Evolutionary conservation across 2,888 invertebrate genomes (phyloP), one percentile per base, ranked within the genome.

Genomic region (Drosophila multiciliata): DNA sequence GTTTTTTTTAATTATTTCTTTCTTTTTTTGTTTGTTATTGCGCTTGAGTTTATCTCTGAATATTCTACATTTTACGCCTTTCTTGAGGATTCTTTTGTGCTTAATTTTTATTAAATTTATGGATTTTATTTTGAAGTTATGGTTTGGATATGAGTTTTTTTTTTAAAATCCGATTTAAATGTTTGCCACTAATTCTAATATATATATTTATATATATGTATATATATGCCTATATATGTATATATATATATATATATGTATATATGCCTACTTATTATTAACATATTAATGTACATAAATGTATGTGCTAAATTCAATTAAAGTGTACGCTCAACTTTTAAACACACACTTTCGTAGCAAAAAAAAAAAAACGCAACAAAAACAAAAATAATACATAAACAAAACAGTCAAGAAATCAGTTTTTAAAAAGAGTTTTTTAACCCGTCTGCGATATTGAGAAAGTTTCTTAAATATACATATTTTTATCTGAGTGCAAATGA

Each of bases 181-280:
- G 86, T 86, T 75, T 90, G 90, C 90, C 90, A 87, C 87, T 82
- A 83, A 83, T 73, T 75, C 82, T 89, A 75, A 66, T 78, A 42
- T 78, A 33, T 53, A 65, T 4, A 63, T 65, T 49, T 64, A 69
- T 55, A 38, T 49, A n/a, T 17, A 42, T 33, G 33, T 12, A 17
- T 33, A 17, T 17, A 38, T 17, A 38, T 36, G 2, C 15, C 20
- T 17, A 12, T 36, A 12, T 49, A 3, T 17, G 2, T 49, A 3
- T 17, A 9, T n/a, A 0, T 1, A 2, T 23, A 4, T 40, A 26
- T 32, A 17, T 66, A 23, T 38, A 23, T 64, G 49, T 59, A 36
- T 61, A 73, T 77, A 80, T 78, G 62, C 84, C 73, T 77, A 78
- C 63, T 73, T 73, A 68, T 75, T 60, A 70, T 74, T 15, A 79